A percentile compares a stretch with the other conserved stretches of the same genome.
These are phyloP conservation scores for Enteromius afrohamiltoni DNA, from an alignment of 2,797 vertebrate genomes.

Conservation along the genomic window DNA sequence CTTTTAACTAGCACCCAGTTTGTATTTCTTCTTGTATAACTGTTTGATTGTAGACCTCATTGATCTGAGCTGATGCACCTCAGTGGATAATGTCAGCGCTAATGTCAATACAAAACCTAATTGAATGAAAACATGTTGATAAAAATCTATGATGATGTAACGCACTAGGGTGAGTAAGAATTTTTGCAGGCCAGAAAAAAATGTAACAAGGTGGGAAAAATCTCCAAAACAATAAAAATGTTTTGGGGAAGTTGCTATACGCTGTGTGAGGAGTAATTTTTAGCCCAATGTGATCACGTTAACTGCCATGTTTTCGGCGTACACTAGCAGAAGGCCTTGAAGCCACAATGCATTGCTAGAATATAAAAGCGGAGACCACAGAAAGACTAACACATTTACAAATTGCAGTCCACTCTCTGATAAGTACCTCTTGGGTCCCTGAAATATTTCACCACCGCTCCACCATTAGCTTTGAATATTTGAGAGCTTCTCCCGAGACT, in stretches of 20 bases:
- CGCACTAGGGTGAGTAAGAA: no score
- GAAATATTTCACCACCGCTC: constrained; percentile 7
- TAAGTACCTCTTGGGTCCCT: constrained; percentile 17
- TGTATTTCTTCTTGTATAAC: not conserved
- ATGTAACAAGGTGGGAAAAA: no score
- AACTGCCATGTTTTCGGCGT: not conserved
- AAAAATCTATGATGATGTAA: not conserved
- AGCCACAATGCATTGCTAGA: not conserved
- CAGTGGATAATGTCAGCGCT: not conserved
- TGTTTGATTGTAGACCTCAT: not conserved
- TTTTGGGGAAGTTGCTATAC: not conserved
- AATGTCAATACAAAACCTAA: not conserved
- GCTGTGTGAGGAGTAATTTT: not conserved
- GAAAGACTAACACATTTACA: not conserved
- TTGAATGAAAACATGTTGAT: not conserved
- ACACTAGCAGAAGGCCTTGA: not conserved
- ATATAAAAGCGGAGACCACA: not conserved
- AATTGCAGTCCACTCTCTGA: constrained; percentile 7
- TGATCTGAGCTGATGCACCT: not conserved
- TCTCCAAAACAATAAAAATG: no score
- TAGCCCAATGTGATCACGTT: no score
- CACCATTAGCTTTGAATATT: constrained; percentile 22
- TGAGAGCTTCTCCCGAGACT: constrained; percentile 23
- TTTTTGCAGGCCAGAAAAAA: no score
- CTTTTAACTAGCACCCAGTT: not conserved